Conservation (phyloP, 2,113 vertebrate genomes). For the Psammodynastes pulverulentus region DNA sequence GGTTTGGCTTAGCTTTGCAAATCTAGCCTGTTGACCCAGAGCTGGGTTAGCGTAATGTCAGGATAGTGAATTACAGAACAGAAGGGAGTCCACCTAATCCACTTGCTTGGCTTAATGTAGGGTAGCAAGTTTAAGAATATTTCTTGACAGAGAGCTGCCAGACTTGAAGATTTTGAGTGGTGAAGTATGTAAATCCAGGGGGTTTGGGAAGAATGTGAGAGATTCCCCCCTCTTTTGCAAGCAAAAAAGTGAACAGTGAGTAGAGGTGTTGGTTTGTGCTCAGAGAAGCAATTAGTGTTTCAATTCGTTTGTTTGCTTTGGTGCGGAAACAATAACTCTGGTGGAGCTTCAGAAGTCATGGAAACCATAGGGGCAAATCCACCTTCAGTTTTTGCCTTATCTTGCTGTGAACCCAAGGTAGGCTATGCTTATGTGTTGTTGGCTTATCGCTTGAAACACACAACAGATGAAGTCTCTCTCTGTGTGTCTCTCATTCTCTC, state of each 20-base stretch:
- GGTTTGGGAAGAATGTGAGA: background rate
- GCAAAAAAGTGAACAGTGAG: slow-evolving; percentile 9
- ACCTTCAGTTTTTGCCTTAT: slow-evolving; percentile 50
- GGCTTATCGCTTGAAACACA: slow-evolving; percentile 31
- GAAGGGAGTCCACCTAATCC: background rate
- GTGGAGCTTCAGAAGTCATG: slow-evolving; percentile 43
- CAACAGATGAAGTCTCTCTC: background rate
- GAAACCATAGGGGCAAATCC: slow-evolving; percentile 35
- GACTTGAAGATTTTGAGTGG: background rate
- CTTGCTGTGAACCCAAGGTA: background rate
- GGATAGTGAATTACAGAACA: background rate
- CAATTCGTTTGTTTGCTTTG: slow-evolving; percentile 38
- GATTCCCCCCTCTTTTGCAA: background rate
- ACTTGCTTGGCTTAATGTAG: background rate
- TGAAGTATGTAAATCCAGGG: background rate
- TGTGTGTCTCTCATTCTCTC: too few species aligned
- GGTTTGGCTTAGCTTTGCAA: background rate
- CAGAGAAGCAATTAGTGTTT: slow-evolving; percentile 29
- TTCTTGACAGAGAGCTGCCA: background rate
- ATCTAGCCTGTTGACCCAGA: background rate
- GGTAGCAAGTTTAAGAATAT: background rate
- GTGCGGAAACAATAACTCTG: slow-evolving; percentile 32
- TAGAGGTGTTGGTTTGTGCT: background rate
- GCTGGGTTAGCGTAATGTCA: background rate
- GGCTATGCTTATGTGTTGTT: slow-evolving; percentile 1